A percentile compares a stretch with the other conserved stretches of the same genome.
Conservation (phyloP, 1,140 invertebrate genomes). For the Aphelenchoides fujianensis region DNA sequence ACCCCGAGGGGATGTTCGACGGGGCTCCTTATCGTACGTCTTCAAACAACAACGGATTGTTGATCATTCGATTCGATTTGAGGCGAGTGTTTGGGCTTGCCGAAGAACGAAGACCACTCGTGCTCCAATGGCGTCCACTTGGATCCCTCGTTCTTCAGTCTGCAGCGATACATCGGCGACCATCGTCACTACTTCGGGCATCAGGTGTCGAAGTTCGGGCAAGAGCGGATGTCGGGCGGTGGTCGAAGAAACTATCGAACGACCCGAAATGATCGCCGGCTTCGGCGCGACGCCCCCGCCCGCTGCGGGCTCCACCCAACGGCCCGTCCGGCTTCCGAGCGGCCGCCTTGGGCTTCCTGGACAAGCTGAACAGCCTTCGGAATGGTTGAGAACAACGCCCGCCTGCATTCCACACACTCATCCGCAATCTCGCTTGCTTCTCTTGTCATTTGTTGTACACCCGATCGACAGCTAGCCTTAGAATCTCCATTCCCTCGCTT, state of each 20-base stretch:
- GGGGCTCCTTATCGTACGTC: constrained; percentile 23
- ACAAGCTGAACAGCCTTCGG: neutral
- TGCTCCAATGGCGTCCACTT: constrained; percentile 40
- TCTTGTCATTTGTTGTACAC: no score
- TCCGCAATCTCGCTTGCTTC: no score
- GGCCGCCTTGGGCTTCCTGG: neutral
- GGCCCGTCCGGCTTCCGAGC: neutral
- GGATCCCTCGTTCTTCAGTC: constrained; percentile 29
- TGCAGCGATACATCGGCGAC: constrained; percentile 43
- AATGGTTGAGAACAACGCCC: no score
- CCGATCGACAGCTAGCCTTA: no score
- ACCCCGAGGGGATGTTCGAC: constrained; percentile 37
- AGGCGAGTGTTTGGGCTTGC: constrained; percentile 42
- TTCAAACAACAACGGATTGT: no score
- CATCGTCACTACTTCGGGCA: constrained; percentile 50
- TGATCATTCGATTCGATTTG: no score
- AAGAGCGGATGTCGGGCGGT: constrained; percentile 16
- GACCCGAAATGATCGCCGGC: neutral
- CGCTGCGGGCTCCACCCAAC: neutral
- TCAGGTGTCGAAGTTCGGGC: constrained; percentile 30
- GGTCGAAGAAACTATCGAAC: constrained; percentile 1
- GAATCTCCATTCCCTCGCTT: no score
- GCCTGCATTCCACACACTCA: no score
- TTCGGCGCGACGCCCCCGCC: neutral
- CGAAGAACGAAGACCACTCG: constrained; percentile 42